phyloP scores from a whole-genome alignment of 2,113 vertebrate genomes.

The Crocuta crocuta region DNA sequence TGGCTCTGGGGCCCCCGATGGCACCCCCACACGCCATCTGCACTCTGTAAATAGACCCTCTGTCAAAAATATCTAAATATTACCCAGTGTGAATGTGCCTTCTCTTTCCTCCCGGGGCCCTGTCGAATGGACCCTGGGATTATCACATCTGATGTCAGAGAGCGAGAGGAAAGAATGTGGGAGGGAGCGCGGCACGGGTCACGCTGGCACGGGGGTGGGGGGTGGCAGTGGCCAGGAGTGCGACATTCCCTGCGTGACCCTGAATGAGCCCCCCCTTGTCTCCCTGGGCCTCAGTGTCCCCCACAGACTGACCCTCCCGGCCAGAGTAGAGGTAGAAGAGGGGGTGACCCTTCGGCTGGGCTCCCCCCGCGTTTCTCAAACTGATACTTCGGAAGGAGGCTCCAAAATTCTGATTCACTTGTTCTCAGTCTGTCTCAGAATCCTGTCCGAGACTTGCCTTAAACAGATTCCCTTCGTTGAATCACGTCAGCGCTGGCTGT shows the following conservation, averaged over 20 bases:
- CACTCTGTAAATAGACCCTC: background rate
- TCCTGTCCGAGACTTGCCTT: background rate
- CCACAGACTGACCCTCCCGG: background rate
- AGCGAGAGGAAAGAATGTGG: background rate
- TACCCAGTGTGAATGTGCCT: background rate
- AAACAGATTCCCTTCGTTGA: background rate
- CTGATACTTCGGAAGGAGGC: too few species aligned
- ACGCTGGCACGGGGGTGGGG: accelerated
- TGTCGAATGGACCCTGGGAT: background rate
- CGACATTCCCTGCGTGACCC: accelerated
- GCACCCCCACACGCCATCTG: accelerated
- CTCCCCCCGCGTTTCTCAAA: background rate
- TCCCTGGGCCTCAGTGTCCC: background rate
- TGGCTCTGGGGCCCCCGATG: background rate
- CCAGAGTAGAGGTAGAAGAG: background rate
- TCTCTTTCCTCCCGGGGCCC: background rate
- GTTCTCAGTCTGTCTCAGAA: background rate
- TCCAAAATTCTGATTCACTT: background rate
- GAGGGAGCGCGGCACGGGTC: accelerated
- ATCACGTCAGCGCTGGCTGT: background rate
- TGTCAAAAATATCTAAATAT: background rate
- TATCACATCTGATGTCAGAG: background rate
- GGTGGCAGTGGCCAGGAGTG: too few species aligned
- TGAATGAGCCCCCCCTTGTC: background rate
- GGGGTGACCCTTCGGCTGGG: background rate